Evolutionary conservation across 2,888 invertebrate species (phyloP).

Genomic region (Mesorhabditis belari): DNA sequence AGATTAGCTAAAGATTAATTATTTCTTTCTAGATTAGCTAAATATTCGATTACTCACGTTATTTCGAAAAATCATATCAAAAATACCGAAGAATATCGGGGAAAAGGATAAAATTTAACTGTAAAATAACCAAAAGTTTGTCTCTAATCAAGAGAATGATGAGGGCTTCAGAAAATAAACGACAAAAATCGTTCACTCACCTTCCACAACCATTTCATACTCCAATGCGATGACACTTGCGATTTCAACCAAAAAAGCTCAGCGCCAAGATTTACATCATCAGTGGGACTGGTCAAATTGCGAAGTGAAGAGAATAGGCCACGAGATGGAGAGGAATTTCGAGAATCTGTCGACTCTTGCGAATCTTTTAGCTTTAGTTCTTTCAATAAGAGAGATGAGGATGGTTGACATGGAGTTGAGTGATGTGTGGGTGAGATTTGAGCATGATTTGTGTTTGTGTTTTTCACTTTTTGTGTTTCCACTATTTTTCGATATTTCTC

Average conservation of each 20-base stretch:
- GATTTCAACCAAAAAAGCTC: constrained; percentile 45
- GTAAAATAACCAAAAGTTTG: too few species aligned
- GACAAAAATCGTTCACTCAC: constrained; percentile 8
- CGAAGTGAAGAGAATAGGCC: neutral
- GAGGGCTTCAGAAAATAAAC: neutral
- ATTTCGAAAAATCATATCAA: too few species aligned
- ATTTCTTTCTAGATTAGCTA: too few species aligned
- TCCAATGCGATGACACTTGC: constrained; percentile 32
- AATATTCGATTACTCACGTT: too few species aligned
- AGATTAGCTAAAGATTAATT: too few species aligned
- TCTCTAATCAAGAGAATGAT: too few species aligned
- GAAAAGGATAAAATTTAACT: too few species aligned
- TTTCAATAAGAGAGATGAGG: neutral
- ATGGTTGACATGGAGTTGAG: neutral
- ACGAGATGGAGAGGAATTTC: neutral
- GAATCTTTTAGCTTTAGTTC: neutral
- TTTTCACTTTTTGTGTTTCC: constrained; percentile 1
- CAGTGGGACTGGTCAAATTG: constrained; percentile 5
- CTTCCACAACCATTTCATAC: constrained; percentile 39
- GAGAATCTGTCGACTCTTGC: neutral
- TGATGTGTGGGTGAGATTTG: neutral
- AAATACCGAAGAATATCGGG: too few species aligned
- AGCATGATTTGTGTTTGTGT: neutral
- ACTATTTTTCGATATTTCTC: constrained; percentile 21
- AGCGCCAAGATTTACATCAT: constrained; percentile 34